Evolutionary conservation across 2,113 vertebrate genomes (phyloP), one percentile per base, ranked within the genome.

Genomic region (Leiothrix lutea): DNA sequence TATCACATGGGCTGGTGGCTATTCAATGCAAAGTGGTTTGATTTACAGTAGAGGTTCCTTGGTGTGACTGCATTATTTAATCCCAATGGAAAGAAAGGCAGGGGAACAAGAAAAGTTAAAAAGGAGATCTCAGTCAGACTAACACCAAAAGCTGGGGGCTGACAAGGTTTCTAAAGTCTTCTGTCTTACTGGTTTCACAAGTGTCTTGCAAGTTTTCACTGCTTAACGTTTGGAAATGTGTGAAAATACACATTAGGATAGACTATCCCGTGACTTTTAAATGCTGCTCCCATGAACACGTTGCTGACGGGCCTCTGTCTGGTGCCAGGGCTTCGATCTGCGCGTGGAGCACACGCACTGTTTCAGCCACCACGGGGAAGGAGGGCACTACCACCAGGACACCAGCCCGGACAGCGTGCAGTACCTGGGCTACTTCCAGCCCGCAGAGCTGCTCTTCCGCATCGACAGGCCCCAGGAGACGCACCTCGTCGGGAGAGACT

Each of bases 341-440:
- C 98, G 99, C 0, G 54, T 99, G 91, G 99, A 99, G 93, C 99
- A 99, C 94, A 99, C 99, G 1, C 99, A 99, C 87, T 98, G 98
- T 31, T 99, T 99, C 95, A 99, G 99, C 96, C 98, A 98, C 56
- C 99, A 99, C 2, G 99, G 99, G 48, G 98, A 99, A 95, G 99
- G 99, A 8, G 99, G 99, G 3, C 99, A 99, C 96, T 99, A 99
- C 98, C 99, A 99, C 87, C 98, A 97, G 17, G 99, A 99, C 95
- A 99, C 98, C 29, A 99, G 99, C 5, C 99, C 99, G 1, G 98
- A 99, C 47, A 97, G 60, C 1, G 99, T 99, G 95, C 98, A 99
- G 79, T 99, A 99, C 93, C 91, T 98, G 84, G 99, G 99, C 11
- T 99, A 99, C 94, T 98, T 99, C 78, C 69, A 98, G 86, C 99